These are phyloP conservation scores for Heliopora coerulea DNA, from an alignment of 92 coral and sea anemone genomes.

Conservation along the genomic window DNA sequence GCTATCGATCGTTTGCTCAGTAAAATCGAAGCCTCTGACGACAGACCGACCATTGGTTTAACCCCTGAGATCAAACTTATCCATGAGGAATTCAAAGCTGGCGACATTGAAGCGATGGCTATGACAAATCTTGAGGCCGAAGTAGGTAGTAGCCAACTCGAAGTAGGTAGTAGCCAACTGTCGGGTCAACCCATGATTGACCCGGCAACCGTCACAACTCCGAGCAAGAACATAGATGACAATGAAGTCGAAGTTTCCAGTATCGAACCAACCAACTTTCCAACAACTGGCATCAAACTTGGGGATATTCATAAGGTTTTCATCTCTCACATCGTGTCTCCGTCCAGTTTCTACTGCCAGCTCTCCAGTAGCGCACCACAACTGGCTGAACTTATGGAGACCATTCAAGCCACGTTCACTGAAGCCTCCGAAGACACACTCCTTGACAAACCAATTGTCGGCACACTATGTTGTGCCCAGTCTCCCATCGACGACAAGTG, in stretches of 20 bases:
- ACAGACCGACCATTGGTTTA: neutral
- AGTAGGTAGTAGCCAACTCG: too few relatives aligned
- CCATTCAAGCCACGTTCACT: slow-evolving; percentile 46
- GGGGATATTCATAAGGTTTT: slow-evolving; percentile 33
- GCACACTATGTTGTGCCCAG: slow-evolving; percentile 47
- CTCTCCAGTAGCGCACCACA: slow-evolving; percentile 36
- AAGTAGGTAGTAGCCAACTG: too few relatives aligned
- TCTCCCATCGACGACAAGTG: slow-evolving; percentile 39
- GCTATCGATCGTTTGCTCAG: slow-evolving; percentile 16
- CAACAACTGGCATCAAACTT: neutral
- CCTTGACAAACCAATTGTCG: slow-evolving; percentile 35
- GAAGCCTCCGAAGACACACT: slow-evolving; percentile 42
- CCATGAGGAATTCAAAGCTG: neutral
- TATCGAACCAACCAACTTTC: too few relatives aligned
- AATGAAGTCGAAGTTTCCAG: too few relatives aligned
- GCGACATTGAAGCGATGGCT: neutral
- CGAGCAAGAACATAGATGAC: too few relatives aligned
- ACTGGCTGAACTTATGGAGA: slow-evolving; percentile 48
- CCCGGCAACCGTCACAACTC: too few relatives aligned
- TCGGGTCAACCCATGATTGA: too few relatives aligned
- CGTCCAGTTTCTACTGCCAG: slow-evolving; percentile 66
- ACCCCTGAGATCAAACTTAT: neutral
- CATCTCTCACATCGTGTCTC: slow-evolving; percentile 46
- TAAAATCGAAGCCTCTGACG: neutral
- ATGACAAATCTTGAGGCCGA: too few relatives aligned